phyloP scores from a whole-genome alignment of 2,113 vertebrate genomes.

The Pedionomus torquatus region DNA sequence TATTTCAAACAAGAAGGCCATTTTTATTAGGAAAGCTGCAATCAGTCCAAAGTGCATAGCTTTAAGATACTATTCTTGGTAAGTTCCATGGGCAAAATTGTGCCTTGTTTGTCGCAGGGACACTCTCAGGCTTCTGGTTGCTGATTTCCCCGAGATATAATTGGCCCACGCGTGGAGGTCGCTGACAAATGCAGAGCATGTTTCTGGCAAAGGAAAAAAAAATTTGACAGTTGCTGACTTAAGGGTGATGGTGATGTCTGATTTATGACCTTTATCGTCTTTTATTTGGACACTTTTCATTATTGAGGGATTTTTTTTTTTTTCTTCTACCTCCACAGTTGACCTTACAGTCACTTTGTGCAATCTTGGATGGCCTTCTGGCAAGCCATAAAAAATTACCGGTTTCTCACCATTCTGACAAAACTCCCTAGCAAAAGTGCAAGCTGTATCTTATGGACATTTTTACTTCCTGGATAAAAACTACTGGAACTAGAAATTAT shows the following conservation, averaged over 20 bases:
- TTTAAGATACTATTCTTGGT: background rate
- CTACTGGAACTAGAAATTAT: background rate
- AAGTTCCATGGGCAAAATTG: background rate
- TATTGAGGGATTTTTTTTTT: background rate
- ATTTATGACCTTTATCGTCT: constrained; percentile 5
- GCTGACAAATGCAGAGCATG: background rate
- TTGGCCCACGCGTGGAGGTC: background rate
- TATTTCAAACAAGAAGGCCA: rapidly evolving
- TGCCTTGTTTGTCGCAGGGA: background rate
- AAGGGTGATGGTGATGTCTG: background rate
- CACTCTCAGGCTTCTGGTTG: background rate
- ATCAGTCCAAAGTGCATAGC: background rate
- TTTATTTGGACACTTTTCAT: background rate
- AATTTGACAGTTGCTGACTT: constrained; percentile 34
- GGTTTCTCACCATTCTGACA: background rate
- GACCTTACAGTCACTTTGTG: background rate
- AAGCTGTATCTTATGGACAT: background rate
- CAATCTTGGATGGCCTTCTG: background rate
- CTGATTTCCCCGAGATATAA: background rate
- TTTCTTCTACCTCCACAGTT: background rate
- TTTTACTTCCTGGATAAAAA: background rate
- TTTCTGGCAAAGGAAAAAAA: background rate
- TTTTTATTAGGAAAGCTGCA: background rate
- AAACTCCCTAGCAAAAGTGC: background rate
- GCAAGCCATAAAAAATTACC: background rate